phyloP scores from a whole-genome alignment of 1,140 invertebrate species.

The Cydia pomonella region DNA sequence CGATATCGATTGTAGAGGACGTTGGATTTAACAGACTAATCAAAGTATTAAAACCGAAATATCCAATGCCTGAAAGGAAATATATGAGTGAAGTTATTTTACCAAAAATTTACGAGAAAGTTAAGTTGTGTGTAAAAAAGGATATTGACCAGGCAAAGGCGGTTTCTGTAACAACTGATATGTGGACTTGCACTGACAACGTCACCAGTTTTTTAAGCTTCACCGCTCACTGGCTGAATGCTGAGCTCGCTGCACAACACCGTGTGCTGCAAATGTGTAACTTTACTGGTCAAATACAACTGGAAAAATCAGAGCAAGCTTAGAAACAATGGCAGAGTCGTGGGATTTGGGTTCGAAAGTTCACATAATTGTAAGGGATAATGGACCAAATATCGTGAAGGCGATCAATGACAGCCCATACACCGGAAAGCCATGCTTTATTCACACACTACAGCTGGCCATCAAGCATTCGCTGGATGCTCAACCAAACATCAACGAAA shows the following conservation, averaged over 20 bases:
- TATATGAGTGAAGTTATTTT: constrained; percentile 47
- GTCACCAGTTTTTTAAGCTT: constrained; percentile 52
- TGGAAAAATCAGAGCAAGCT: constrained; percentile 47
- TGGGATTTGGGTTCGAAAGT: constrained; percentile 24
- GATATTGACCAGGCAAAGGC: constrained; percentile 46
- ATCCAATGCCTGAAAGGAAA: constrained; percentile 47
- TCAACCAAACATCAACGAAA: neutral
- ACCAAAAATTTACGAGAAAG: constrained; percentile 49
- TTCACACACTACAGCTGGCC: constrained; percentile 37
- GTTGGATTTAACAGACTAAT: constrained; percentile 45
- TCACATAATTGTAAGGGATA: constrained; percentile 39
- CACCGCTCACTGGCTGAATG: constrained; percentile 53
- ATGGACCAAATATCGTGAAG: constrained; percentile 37
- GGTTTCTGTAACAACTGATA: constrained; percentile 50
- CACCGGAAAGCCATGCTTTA: constrained; percentile 33
- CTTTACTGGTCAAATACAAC: constrained; percentile 45
- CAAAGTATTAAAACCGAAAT: constrained; percentile 41
- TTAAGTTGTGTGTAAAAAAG: constrained; percentile 43
- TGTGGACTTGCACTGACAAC: constrained; percentile 53
- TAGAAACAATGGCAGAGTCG: too few relatives aligned
- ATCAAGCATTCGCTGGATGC: constrained; percentile 32
- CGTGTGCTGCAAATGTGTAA: constrained; percentile 52
- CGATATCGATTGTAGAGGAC: constrained; percentile 47
- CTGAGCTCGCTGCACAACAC: constrained; percentile 47
- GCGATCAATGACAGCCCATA: constrained; percentile 38